Base-by-base conservation (phyloP, 2,888 invertebrate species). In the Hypselothyrea guttata region DNA sequence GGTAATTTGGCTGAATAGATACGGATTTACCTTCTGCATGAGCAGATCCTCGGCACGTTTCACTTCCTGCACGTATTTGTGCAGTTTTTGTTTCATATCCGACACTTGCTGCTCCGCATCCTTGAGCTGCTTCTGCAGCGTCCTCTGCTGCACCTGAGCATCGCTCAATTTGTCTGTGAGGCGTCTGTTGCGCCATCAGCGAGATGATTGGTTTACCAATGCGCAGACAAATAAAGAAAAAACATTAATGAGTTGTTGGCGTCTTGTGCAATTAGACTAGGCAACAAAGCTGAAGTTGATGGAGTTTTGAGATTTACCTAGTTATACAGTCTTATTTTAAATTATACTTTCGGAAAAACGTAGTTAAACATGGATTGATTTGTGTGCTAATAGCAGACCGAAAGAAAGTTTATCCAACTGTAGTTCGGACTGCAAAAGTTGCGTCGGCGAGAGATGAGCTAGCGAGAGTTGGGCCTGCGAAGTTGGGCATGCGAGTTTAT, bases 51-150 rank as follows among this genome's bases (percentile, higher is more conserved):
- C 95, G 61, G 94, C 94, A 75, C 94, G 91, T 83, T 94, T 93
- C 11, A 96, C 94, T 91, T 96, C 95, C 75, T 93, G 93, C 4
- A 96, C 95, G 90, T 96, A 96, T 81, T 95, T 94, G 83, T 95
- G 95, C 60, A 96, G 89, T 86, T 96, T 95, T 63, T 93, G 92
- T 86, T 94, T 95, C 64, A 96, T 90, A 73, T 93, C 92, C 53
- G 93, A 94, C 15, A 95, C 93, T 90, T 96, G 95, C 83, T 93
- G 92, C 71, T 92, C 92, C 12, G 94, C 92, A 53, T 93, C 92
- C 48, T 94, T 94, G 72, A 95, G 91, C 87, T 95, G 94, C 71
- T 92, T 93, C 70, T 93, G 93, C 11, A 93, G 91, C 18, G 92
- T 90, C 73, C 93, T 92, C 53, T 93, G 90, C 84, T 93, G 93